Evolutionary conservation across 2,888 invertebrate genomes (phyloP), one percentile per base, ranked within the genome.

Genomic region (Meandrusa payeni): DNA sequence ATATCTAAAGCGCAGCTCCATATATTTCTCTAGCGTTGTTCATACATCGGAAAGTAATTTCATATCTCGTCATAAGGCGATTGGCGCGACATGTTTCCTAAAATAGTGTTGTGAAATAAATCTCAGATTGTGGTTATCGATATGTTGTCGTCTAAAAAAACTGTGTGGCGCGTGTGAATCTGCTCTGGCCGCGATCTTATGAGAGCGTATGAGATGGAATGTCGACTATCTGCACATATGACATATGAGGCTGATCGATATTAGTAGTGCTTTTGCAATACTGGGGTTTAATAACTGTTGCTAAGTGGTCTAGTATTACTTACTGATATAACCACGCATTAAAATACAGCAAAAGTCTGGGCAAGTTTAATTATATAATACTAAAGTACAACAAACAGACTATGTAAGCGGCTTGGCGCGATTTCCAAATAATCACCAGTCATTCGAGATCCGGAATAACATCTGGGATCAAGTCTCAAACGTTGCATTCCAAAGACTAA

Each of bases 31-130:
- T 65, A 64, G 69, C 63, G 65, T 59, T 58, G 61, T 67, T 67
- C 70, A 73, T 71, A 65, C 54, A 67, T 69, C 66, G 60, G 53
- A 59, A 61, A 76, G 76, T 69, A 75, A 85, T 85, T 76, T 81
- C 79, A 85, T 81, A 83, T 77, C 79, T 69, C 59, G 71, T 70
- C 75, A 69, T 82, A 85, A 69, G 69, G 69, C 68, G 69, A 64
- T 61, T 59, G 72, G 54, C 74, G 75, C 73, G 74, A 73, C 82
- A 59, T 60, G 77, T 76, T 83, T 79, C 86, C 86, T 87, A 86
- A 87, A 86, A 81, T 74, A 86, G 86, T 76, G 78, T 74, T 83
- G 74, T 77, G 78, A 83, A 81, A 83, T 85, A 85, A 80, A 85
- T 87, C 82, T 78, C 64, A 71, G 78, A 78, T 74, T 64, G 59